Base-by-base conservation (phyloP, 2,797 vertebrate genomes). In the Periparus ater region DNA sequence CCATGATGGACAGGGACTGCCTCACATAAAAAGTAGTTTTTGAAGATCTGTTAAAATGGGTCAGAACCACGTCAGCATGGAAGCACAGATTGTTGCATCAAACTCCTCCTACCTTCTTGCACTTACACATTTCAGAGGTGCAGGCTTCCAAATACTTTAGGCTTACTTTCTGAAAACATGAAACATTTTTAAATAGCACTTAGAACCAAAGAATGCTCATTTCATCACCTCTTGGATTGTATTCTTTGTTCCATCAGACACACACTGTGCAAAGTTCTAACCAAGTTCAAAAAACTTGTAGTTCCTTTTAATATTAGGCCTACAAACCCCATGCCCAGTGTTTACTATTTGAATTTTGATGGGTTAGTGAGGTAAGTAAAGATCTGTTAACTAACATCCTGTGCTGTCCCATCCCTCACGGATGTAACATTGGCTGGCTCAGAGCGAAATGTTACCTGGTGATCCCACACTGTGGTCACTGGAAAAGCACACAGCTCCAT, bases 391-490 rank as follows among this genome's bases (percentile, higher is more conserved):
- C 13, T 26, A 70, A 60, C 45, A 76, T 47, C 14, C 4, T 53
- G 23, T 54, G 60, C 54, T 72, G 29, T 71, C 40, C 58, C 19
- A 34, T 30, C n/a, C 54, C 51, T 63, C 25, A 36, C 0, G 2
- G 62, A 21, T 10, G 1, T 1, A 50, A 25, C 11, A 3, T 0
- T 30, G 15, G 22, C 54, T 54, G n/a, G 26, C 38, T 77, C 51
- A 53, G n/a, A 83, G 40, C 6, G 10, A 40, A 73, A 42, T 1
- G 0, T 27, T 23, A 65, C 3, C 42, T 57, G 26, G 10, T 11
- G 38, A 42, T 17, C 4, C 1, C n/a, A 47, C 14, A 1, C 19
- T 5, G 45, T 3, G 0, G 22, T 25, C n/a, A 36, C 70, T 44
- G 29, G 21, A 47, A 61, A 54, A 58, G 34, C 71, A 29, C 47